Conservation (phyloP, 2,797 vertebrate genomes). For the Martes flavigula region DNA sequence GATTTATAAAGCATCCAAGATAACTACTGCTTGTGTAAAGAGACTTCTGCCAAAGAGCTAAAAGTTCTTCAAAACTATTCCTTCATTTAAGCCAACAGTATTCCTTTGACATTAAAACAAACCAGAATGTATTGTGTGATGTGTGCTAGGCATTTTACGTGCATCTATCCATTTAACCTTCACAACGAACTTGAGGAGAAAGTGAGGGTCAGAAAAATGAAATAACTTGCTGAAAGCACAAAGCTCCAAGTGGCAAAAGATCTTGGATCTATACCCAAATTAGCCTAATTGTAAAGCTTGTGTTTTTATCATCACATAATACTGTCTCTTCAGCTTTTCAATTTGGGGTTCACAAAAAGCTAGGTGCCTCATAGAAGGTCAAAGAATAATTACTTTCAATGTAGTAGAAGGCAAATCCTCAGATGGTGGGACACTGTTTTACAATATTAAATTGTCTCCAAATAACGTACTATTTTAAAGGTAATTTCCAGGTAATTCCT, state of each 20-base stretch:
- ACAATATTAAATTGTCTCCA: slow-evolving; percentile 21
- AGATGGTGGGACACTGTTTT: background rate
- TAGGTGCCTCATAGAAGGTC: background rate
- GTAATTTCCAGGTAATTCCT: slow-evolving; percentile 36
- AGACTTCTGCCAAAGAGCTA: background rate
- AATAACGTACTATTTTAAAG: slow-evolving; percentile 35
- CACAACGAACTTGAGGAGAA: slow-evolving; percentile 29
- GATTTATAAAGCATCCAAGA: slow-evolving; percentile 36
- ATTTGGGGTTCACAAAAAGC: slow-evolving; percentile 3
- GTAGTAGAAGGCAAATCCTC: background rate
- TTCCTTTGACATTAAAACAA: slow-evolving; percentile 39
- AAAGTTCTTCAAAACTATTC: slow-evolving; percentile 11
- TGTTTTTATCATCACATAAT: background rate
- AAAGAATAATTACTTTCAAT: slow-evolving; percentile 50
- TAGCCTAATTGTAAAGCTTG: background rate
- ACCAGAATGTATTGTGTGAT: background rate
- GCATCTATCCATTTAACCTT: background rate
- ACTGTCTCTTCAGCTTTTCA: background rate
- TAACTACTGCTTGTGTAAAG: slow-evolving; percentile 14
- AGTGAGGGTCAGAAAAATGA: background rate
- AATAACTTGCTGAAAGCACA: background rate
- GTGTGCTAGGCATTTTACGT: background rate
- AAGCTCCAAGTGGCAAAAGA: background rate
- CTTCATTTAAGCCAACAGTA: slow-evolving; percentile 16
- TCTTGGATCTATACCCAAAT: background rate